Evolutionary conservation across 2,113 vertebrate species (phyloP), one percentile per base, ranked within the genome.

Genomic region (Natator depressus): DNA sequence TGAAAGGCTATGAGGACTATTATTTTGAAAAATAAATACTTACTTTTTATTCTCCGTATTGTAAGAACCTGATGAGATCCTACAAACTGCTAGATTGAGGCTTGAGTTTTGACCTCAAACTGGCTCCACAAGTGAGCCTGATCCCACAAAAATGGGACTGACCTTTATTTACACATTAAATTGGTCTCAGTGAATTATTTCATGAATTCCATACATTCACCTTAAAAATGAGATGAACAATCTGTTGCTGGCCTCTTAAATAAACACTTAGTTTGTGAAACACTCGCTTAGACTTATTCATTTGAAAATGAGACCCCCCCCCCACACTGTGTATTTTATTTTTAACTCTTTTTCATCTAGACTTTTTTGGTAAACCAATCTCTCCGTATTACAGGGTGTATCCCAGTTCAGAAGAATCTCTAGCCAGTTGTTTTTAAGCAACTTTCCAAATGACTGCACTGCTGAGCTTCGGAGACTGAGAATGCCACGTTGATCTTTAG

Each of bases 401-500:
- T 98, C 96, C 94, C 57, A 65, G 93, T 93, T 94, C 90, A 31
- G 59, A 85, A 62, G 96, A 96, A 93, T 78, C 89, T 92, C 90
- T 94, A 91, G 94, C 94, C 94, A 95, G 85, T 91, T 98, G 96
- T 98, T 94, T 94, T 50, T 97, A 96, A 98, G 96, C 95, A 97
- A 97, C 95, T 97, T 98, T 97, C 94, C 82, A 4, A 90, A 92
- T 84, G 88, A 55, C 92, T 95, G 89, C 0, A 0, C 82, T 81
- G 88, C 91, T 91, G 47, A 5, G 1, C 82, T 93, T 80, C 80
- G 42, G 95, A 96, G 91, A 22, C 84, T 82, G 96, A 89, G 96
- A 98, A 93, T 98, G 98, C 98, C 98, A 98, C 98, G 98, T 98
- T 6, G 97, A 90, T 97, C 91, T 93, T 91, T 92, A 49, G 84